Evolutionary conservation across 92 coral and sea anemone species (phyloP).

Genomic region (Paramuricea clavata): DNA sequence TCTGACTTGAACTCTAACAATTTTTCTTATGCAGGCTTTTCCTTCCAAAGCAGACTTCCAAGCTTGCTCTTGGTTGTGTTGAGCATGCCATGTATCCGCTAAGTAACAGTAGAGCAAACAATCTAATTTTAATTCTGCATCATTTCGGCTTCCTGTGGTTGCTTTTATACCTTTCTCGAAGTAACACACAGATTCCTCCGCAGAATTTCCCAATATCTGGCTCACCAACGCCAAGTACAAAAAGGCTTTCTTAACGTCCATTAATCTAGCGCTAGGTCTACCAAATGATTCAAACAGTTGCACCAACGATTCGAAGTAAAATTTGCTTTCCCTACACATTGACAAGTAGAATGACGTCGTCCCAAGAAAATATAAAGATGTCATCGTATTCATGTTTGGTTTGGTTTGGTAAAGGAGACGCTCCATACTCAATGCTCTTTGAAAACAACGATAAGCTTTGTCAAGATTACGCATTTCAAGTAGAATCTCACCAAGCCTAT

Average conservation of each 20-base stretch:
- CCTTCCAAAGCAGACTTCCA: too few species aligned
- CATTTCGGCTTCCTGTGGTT: neutral
- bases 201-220: neutral
- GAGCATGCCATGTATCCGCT: neutral
- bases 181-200: neutral
- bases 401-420: neutral
- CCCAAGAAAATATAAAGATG: constrained; percentile 14
- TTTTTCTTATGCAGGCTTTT: neutral
- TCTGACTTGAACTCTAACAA: neutral
- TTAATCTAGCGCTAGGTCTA: neutral
- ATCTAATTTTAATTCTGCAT: too few species aligned
- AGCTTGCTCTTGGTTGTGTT: too few species aligned
- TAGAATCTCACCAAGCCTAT: constrained; percentile 10
- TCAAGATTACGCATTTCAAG: neutral
- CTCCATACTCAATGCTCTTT: constrained; percentile 31
- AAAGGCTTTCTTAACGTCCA: neutral
- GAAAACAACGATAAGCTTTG: constrained; percentile 32
- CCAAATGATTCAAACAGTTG: neutral
- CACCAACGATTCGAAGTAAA: constrained; percentile 4
- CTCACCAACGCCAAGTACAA: neutral
- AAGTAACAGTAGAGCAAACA: neutral
- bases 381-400: neutral
- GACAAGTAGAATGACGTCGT: neutral
- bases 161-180: too few species aligned
- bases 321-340: constrained; percentile 18